These are phyloP conservation scores for Ciconia stormi DNA, from an alignment of 2,113 vertebrate genomes.

Conservation along the genomic window DNA sequence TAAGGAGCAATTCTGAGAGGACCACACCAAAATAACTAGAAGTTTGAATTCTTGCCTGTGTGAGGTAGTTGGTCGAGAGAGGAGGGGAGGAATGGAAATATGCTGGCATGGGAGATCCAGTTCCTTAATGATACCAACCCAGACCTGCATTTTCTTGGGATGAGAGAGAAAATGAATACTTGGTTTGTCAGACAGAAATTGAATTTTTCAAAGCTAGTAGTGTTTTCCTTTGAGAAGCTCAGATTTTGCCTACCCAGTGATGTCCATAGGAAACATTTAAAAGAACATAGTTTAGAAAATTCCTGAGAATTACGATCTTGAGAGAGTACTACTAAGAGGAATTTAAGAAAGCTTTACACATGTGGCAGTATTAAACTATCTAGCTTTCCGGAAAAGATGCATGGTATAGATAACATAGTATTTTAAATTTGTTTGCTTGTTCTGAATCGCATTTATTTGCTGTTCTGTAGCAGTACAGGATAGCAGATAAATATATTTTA, in stretches of 20 bases:
- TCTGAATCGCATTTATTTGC: neutral
- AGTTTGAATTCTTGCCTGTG: neutral
- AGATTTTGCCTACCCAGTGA: neutral
- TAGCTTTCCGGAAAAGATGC: neutral
- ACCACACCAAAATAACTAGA: neutral
- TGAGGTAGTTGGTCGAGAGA: neutral
- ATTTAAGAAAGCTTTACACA: neutral
- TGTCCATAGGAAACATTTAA: neutral
- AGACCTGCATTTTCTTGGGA: neutral
- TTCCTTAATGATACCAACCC: neutral
- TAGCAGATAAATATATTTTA: neutral
- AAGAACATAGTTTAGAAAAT: neutral
- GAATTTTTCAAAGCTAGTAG: neutral
- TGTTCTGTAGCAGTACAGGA: neutral
- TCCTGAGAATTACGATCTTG: rapidly evolving
- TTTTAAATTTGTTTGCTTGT: neutral
- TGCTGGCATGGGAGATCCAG: neutral
- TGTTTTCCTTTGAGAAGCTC: neutral
- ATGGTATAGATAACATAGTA: rapidly evolving
- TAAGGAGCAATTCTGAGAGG: neutral
- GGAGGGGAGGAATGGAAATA: neutral
- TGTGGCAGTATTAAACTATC: neutral
- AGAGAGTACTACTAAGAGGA: neutral
- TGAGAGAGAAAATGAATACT: neutral
- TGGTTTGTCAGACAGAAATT: neutral